These are phyloP conservation scores for Alsophila aescularia DNA, from an alignment of 2,888 invertebrate species.

Conservation along the genomic window DNA sequence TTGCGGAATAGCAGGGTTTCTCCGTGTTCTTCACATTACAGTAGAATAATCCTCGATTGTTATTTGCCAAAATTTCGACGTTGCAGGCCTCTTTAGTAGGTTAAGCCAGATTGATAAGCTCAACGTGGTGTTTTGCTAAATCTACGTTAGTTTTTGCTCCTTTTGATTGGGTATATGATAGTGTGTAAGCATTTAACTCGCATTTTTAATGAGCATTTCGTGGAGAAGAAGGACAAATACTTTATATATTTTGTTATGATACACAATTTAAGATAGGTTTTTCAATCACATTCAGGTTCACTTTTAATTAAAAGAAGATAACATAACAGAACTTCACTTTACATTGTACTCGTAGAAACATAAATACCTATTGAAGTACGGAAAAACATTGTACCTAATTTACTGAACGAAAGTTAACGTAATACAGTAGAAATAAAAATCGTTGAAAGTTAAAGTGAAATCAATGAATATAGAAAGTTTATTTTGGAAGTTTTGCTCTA, in stretches of 20 bases:
- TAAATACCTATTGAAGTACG: too few species aligned
- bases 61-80: slow-evolving; percentile 75
- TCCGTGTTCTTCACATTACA: slow-evolving; percentile 69
- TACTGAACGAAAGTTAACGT: too few species aligned
- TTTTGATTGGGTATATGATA: slow-evolving; percentile 10
- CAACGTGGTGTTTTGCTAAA: slow-evolving; percentile 50
- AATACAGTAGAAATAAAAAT: too few species aligned
- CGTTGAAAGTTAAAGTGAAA: slow-evolving; percentile 7
- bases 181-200: slow-evolving; percentile 18
- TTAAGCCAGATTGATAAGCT: slow-evolving; percentile 62
- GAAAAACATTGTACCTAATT: too few species aligned
- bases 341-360: too few species aligned
- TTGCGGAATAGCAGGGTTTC: slow-evolving; percentile 59
- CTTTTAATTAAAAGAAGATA: too few species aligned
- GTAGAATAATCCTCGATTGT: slow-evolving; percentile 64
- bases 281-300: too few species aligned
- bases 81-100: slow-evolving; percentile 45
- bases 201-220: slow-evolving; percentile 9
- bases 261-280: background rate
- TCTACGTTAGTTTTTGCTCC: slow-evolving; percentile 25
- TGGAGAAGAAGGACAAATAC: background rate
- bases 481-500: slow-evolving; percentile 29
- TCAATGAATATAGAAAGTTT: slow-evolving; percentile 13
- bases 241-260: background rate
- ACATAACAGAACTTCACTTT: too few species aligned